Evolutionary conservation across 1,140 invertebrate species (phyloP).

Genomic region (Drosophila nasuta): DNA sequence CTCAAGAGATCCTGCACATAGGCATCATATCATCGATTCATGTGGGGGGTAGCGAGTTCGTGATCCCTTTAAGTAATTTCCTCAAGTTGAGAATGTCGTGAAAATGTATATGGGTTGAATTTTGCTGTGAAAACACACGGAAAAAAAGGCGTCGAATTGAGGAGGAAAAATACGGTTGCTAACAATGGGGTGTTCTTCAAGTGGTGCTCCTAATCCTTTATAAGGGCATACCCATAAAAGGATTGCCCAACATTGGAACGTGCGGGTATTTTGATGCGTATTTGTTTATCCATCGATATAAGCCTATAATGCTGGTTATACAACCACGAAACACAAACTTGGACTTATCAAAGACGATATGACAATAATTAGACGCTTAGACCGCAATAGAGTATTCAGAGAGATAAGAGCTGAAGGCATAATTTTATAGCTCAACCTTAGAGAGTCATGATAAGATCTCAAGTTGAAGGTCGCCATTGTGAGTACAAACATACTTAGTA

Average conservation of each 20-base stretch:
- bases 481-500: conserved; percentile 2
- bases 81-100: conserved; percentile 69
- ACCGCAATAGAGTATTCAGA: neutral
- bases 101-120: conserved; percentile 66
- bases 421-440: conserved; percentile 18
- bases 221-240: conserved; percentile 61
- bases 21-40: conserved; percentile 15
- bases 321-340: neutral
- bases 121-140: conserved; percentile 77
- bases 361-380: conserved; percentile 28
- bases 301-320: conserved; percentile 58
- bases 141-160: conserved; percentile 70
- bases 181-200: conserved; percentile 53
- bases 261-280: conserved; percentile 64
- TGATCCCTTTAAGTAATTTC: conserved; percentile 83
- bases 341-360: conserved; percentile 1
- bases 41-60: conserved; percentile 57
- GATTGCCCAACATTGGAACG: conserved; percentile 66
- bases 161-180: conserved; percentile 48
- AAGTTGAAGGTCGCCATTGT: conserved; percentile 69
- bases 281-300: conserved; percentile 48
- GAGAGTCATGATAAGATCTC: conserved; percentile 36
- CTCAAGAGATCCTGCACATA: conserved; percentile 57
- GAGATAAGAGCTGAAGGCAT: conserved; percentile 43
- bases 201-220: conserved; percentile 62